Base-by-base conservation (phyloP, 2,888 invertebrate genomes). In the Latrodectus elegans region DNA sequence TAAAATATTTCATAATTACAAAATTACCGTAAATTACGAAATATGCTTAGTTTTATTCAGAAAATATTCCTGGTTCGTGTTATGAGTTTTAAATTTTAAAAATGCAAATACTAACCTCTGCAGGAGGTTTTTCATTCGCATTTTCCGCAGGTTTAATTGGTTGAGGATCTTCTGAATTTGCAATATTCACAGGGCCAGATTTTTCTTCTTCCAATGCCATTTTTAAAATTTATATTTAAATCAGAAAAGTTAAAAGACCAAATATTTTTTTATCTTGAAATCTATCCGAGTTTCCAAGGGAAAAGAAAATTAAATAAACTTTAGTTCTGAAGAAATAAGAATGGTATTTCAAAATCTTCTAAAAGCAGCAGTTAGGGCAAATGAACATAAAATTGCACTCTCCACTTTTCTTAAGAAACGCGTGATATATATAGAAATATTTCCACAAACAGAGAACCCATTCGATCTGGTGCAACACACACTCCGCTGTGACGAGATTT, bases 161-260 rank as follows among this genome's bases (percentile, higher is more conserved):
- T n/a, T 79, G 78, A 9, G 73, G 84, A 17, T 85, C 68, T 53
- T 65, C 72, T 11, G 85, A 85, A 79, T 79, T 82, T 17, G 68
- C 82, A 49, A 81, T 65, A 4, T 65, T 67, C 68, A 79, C 85
- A 2, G 68, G 68, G 11, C 73, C 78, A 0, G 78, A 77, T 51
- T 74, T 79, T 51, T 38, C 64, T 79, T 85, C 85, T 22, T 85
- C 85, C 70, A 75, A 15, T 15, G 85, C 85, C 70, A 78, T 78
- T 70, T 71, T 22, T 14, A n/a, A 49, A 38, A 38, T 38, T 38
- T 38, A 38, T 38, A 38, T 38, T 6, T 38, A 4, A 38, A 38
- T 6, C 38, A 1, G 0, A 38, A 38, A 38, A 38, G 4, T 38
- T 38, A 38, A 38, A 4, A 38, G 4, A 6, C 6, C 38, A 6